These are phyloP conservation scores for Galeopterus variegatus DNA, from an alignment of 2,113 vertebrate species.

Conservation along the genomic window DNA sequence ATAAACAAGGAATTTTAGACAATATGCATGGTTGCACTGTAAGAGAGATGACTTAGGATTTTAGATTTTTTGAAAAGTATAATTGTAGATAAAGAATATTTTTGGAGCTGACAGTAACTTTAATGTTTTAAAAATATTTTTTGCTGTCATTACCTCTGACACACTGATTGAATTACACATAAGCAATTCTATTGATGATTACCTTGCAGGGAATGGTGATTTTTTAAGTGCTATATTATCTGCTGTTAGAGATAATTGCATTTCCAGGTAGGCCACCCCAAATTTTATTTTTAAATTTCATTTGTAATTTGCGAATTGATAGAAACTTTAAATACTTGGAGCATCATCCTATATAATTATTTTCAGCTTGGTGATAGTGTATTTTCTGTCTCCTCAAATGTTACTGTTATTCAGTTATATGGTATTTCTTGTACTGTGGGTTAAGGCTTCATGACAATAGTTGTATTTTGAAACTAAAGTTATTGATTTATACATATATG, in stretches of 20 bases:
- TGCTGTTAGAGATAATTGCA: neutral
- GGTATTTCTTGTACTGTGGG: neutral
- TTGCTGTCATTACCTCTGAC: neutral
- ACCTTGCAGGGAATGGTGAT: neutral
- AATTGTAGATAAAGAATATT: neutral
- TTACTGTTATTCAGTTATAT: neutral
- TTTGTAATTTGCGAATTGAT: slow-evolving; percentile 32
- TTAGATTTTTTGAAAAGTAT: slow-evolving; percentile 2
- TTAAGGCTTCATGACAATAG: neutral
- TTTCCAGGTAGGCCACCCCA: neutral
- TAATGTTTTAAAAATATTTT: slow-evolving; percentile 13
- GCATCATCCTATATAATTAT: neutral
- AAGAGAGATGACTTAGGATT: neutral
- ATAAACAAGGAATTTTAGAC: neutral
- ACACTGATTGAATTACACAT: neutral
- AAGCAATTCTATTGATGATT: neutral
- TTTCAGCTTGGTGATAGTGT: neutral
- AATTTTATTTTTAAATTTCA: slow-evolving; percentile 37
- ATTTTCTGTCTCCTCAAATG: slow-evolving; percentile 5
- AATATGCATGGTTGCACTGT: neutral
- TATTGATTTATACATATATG: neutral
- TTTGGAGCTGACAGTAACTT: neutral
- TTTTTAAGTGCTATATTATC: neutral
- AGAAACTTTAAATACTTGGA: neutral
- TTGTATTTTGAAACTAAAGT: slow-evolving; percentile 51